Evolutionary conservation across 2,888 invertebrate species (phyloP).

Genomic region (Lasioglossum lativentre): DNA sequence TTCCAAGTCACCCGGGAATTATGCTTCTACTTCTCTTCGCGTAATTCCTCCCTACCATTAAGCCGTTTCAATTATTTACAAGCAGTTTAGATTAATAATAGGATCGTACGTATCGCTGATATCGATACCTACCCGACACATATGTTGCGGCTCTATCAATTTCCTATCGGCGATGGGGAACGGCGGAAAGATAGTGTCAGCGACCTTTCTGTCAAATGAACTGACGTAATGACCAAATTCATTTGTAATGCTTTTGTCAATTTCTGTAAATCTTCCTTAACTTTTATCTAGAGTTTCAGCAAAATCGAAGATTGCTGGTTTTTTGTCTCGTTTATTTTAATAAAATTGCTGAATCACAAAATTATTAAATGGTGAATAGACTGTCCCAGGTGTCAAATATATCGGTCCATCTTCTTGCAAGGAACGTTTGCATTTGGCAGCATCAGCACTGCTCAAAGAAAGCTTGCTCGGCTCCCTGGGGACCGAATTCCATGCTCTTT

Average conservation of each 20-base stretch:
- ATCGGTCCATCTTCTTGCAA: neutral
- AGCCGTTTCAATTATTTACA: conserved; percentile 82
- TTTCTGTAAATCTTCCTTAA: neutral
- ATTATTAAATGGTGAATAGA: neutral
- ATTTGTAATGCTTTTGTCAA: neutral
- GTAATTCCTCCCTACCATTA: conserved; percentile 82
- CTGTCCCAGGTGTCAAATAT: neutral
- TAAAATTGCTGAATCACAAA: neutral
- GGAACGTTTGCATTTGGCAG: neutral
- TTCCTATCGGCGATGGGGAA: conserved; percentile 13
- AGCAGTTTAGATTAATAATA: conserved; percentile 82
- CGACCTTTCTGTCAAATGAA: neutral
- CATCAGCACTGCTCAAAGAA: conserved; percentile 32
- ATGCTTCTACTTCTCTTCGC: conserved; percentile 74
- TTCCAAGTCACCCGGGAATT: conserved; percentile 79
- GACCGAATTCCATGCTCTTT: conserved; percentile 63
- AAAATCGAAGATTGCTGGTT: neutral
- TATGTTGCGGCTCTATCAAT: neutral
- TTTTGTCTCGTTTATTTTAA: neutral
- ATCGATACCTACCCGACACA: conserved; percentile 60
- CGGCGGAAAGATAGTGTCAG: neutral
- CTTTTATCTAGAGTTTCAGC: neutral
- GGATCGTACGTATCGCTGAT: conserved; percentile 70
- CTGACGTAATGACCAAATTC: no score
- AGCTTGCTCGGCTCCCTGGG: conserved; percentile 62